A percentile compares a stretch with the other conserved stretches of the same genome.
These are phyloP conservation scores for Steinernema hermaphroditum DNA, from an alignment of 2,888 invertebrate species.

Conservation along the genomic window DNA sequence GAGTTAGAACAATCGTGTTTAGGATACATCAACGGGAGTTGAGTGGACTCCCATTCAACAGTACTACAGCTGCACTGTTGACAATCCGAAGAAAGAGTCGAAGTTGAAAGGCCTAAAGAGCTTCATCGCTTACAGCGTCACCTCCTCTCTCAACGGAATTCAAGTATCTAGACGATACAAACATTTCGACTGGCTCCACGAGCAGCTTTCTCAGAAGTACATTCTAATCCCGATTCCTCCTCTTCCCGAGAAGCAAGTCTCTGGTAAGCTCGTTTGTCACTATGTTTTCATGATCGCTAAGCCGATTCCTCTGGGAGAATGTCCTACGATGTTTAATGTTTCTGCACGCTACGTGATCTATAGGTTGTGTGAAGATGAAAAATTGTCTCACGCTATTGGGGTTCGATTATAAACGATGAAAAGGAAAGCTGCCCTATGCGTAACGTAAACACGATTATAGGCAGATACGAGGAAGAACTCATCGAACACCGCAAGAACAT, in stretches of 20 bases:
- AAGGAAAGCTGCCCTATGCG: too few relatives aligned
- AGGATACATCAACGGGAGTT: slow-evolving; percentile 72
- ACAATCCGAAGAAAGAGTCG: slow-evolving; percentile 93
- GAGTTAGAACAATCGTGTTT: slow-evolving; percentile 18
- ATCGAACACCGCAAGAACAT: slow-evolving; percentile 91
- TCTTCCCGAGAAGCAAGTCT: slow-evolving; percentile 94
- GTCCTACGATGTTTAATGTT: too few relatives aligned
- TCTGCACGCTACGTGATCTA: too few relatives aligned
- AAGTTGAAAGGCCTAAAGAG: slow-evolving; percentile 94
- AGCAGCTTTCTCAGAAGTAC: slow-evolving; percentile 88
- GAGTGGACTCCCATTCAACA: slow-evolving; percentile 79
- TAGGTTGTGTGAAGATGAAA: too few relatives aligned
- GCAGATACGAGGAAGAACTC: slow-evolving; percentile 93
- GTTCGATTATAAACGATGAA: too few relatives aligned
- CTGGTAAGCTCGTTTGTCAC: slow-evolving; percentile 70
- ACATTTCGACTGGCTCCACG: slow-evolving; percentile 98
- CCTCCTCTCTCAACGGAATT: slow-evolving; percentile 76
- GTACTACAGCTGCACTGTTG: slow-evolving; percentile 82
- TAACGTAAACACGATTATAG: too few relatives aligned
- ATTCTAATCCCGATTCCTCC: slow-evolving; percentile 92
- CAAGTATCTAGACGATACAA: slow-evolving; percentile 71
- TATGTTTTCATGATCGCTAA: too few relatives aligned
- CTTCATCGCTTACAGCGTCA: slow-evolving; percentile 92
- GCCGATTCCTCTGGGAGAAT: too few relatives aligned
- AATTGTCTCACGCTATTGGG: too few relatives aligned